Evolutionary conservation across 2,113 vertebrate species (phyloP), one percentile per base, ranked within the genome.

Genomic region (Pseudorhombus dupliciocellatus): DNA sequence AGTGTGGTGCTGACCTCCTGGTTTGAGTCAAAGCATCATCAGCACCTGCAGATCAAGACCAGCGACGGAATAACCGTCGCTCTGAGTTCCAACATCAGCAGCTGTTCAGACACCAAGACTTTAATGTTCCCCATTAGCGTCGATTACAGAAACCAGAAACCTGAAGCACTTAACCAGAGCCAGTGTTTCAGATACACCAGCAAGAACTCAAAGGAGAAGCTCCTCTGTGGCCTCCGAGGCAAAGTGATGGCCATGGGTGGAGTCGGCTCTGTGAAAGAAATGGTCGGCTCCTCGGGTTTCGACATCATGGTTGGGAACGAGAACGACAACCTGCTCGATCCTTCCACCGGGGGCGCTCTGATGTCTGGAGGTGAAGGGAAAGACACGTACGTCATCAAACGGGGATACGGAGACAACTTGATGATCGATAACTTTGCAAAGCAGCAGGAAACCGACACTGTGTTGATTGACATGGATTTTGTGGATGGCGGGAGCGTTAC

Each of bases 11-110:
- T 88, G 37, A 57, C 73, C 18, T 34, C 73, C 20, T 90, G 89
- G 89, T 87, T 90, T 69, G 0, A 30, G 0, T 86, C 80, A 69
- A 26, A 56, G 24, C n/a, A 44, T 18, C 31, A 60, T 65, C 89
- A 87, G 53, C 89, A 90, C 31, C 85, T 90, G 26, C 79, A 86
- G 28, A 65, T 87, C 67, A 77, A 68, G 25, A 75, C 85, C 62
- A 75, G 68, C n/a, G 85, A 90, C 64, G 87, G 89, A 69, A 5
- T 86, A 44, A 87, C 69, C 54, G 85, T 84, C 52, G 68, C 48
- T 28, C 34, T 87, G 56, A 55, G 1, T 18, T 4, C 62, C 2
- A 9, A 7, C 66, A 28, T 11, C 52, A 72, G 56, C 60, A 61
- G 52, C 58, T 88, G 78, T 60, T 12, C 4, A 1, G 0, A 37